These are phyloP conservation scores for Sinosuthora webbiana DNA, from an alignment of 2,113 vertebrate genomes.

Conservation along the genomic window DNA sequence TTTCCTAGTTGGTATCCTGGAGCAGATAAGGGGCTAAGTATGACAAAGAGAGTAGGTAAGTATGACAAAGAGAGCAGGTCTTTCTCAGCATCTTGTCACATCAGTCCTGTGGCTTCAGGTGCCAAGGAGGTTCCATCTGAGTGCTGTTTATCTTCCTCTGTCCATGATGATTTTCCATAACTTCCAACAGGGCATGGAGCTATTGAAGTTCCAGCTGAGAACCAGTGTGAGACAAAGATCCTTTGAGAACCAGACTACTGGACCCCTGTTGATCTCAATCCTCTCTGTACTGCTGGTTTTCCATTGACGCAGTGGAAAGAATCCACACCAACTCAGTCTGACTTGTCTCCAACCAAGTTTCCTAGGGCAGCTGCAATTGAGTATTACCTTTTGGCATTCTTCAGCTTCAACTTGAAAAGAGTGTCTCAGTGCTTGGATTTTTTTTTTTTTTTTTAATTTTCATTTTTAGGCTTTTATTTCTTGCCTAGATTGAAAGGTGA, in stretches of 20 bases:
- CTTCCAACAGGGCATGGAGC: neutral
- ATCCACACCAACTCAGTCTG: neutral
- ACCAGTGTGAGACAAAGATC: neutral
- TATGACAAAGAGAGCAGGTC: neutral
- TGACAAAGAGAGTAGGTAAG: neutral
- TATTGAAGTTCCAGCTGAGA: neutral
- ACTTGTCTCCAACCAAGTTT: neutral
- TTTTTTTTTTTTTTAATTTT: no score
- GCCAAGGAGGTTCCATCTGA: neutral
- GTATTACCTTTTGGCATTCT: neutral
- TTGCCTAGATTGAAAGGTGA: neutral
- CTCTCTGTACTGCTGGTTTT: neutral
- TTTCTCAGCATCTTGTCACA: neutral
- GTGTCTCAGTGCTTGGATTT: neutral
- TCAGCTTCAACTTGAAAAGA: neutral
- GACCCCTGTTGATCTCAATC: neutral
- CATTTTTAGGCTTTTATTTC: neutral
- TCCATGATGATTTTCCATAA: neutral
- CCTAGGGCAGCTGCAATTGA: neutral
- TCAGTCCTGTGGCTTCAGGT: neutral
- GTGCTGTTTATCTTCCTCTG: neutral
- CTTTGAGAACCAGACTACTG: neutral
- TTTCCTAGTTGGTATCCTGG: neutral
- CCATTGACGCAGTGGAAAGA: neutral
- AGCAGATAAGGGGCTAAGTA: neutral